A percentile compares a stretch with the other conserved stretches of the same genome.
These are phyloP conservation scores for Proisotoma minuta DNA, from an alignment of 2,888 invertebrate genomes.

Conservation along the genomic window DNA sequence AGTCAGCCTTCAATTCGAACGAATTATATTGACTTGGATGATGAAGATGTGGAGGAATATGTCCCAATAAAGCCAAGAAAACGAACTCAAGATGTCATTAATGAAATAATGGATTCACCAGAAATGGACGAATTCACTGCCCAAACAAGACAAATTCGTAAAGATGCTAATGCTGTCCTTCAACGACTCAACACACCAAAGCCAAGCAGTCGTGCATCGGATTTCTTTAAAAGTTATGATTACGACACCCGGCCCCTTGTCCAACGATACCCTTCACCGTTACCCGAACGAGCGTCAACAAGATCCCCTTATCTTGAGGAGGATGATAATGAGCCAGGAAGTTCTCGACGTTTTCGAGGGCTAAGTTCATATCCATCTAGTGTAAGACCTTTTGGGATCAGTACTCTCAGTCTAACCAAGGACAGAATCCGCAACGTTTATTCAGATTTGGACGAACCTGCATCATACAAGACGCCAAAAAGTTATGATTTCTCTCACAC, in stretches of 20 bases:
- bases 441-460: conserved; percentile 26
- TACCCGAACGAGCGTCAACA: conserved; percentile 21
- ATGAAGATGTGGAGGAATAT: conserved; percentile 31
- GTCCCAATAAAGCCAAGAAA: conserved; percentile 27
- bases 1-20: conserved; percentile 21
- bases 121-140: conserved; percentile 39
- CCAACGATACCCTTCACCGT: conserved; percentile 28
- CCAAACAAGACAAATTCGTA: conserved; percentile 31
- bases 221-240: conserved; percentile 33
- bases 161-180: conserved; percentile 33
- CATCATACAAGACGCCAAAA: conserved; percentile 13
- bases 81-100: conserved; percentile 22
- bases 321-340: conserved; percentile 24
- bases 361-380: background rate
- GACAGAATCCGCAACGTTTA: conserved; percentile 25
- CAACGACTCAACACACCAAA: conserved; percentile 24
- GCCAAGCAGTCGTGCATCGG: conserved; percentile 15
- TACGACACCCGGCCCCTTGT: conserved; percentile 31
- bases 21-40: conserved; percentile 23
- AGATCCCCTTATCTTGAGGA: conserved; percentile 25
- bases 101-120: conserved; percentile 29
- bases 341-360: conserved; percentile 19
- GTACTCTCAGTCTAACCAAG: conserved; percentile 20
- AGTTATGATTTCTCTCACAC: conserved; percentile 18
- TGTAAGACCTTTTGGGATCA: conserved; percentile 5